Percentiles rank a stretch among this genome's conserved stretches.
phyloP scores from a whole-genome alignment of 1,140 invertebrate genomes.

The Paracyclopina nana region DNA sequence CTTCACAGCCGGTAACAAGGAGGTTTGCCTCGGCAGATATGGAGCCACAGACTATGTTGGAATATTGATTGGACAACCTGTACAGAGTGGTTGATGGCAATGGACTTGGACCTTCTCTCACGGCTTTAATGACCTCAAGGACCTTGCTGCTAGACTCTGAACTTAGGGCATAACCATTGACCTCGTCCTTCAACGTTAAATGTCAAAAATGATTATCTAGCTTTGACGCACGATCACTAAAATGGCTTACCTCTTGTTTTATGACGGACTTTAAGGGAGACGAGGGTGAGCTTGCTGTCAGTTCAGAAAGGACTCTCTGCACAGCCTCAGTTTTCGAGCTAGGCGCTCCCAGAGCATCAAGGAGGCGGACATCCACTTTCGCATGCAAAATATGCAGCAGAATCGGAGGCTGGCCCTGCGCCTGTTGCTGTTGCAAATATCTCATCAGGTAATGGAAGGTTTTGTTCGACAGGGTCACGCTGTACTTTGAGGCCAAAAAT shows the following conservation, averaged over 20 bases:
- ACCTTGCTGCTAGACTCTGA: neutral
- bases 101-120: neutral
- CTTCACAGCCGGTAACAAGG: neutral
- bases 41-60: neutral
- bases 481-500: conserved; percentile 1
- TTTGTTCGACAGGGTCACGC: neutral
- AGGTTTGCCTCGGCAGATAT: neutral
- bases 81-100: neutral
- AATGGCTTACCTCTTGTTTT: no score
- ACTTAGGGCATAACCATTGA: neutral
- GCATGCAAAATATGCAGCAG: neutral
- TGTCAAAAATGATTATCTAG: no score
- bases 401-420: neutral
- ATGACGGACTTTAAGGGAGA: no score
- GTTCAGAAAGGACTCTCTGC: neutral
- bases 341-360: neutral
- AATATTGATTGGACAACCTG: neutral
- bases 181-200: neutral
- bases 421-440: neutral
- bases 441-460: conserved; percentile 1
- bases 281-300: no score
- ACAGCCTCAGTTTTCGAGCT: neutral
- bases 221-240: no score
- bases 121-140: neutral
- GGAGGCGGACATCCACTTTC: neutral